These are phyloP conservation scores for Drosophila macrospina DNA, from an alignment of 2,888 invertebrate species.

Conservation along the genomic window DNA sequence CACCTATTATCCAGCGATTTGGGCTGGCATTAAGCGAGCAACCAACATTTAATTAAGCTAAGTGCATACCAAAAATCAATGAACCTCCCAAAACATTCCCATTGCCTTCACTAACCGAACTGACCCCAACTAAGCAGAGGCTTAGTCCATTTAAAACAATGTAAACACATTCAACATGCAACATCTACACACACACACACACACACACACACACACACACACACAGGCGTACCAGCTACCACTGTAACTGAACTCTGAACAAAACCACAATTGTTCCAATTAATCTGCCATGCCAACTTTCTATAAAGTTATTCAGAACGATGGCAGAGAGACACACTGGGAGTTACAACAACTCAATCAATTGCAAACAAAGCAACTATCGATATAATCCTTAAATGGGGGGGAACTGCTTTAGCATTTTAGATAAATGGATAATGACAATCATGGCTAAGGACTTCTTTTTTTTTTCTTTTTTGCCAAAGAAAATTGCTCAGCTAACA, in stretches of 20 bases:
- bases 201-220: too few species aligned
- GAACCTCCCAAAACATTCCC: slow-evolving; percentile 28
- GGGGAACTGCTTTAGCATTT: background rate
- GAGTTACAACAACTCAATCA: background rate
- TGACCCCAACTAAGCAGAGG: slow-evolving; percentile 20
- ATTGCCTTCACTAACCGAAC: slow-evolving; percentile 1
- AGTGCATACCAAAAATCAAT: slow-evolving; percentile 69
- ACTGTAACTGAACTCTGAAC: background rate
- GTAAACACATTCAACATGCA: slow-evolving; percentile 7
- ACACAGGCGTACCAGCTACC: background rate
- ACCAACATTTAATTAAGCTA: slow-evolving; percentile 75
- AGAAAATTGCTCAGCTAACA: background rate
- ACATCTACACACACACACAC: slow-evolving; percentile 15
- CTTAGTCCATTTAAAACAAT: slow-evolving; percentile 3
- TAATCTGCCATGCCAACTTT: slow-evolving; percentile 9
- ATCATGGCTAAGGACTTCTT: background rate
- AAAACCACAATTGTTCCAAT: slow-evolving; percentile 16
- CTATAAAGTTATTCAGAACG: background rate
- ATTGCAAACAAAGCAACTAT: background rate
- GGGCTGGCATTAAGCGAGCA: slow-evolving; percentile 25
- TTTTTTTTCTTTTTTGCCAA: background rate
- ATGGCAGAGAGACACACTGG: background rate
- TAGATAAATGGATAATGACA: background rate
- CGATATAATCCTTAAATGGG: background rate
- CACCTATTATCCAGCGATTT: background rate